Evolutionary conservation across 1,140 invertebrate genomes (phyloP).

Genomic region (Acromyrmex heyeri): DNA sequence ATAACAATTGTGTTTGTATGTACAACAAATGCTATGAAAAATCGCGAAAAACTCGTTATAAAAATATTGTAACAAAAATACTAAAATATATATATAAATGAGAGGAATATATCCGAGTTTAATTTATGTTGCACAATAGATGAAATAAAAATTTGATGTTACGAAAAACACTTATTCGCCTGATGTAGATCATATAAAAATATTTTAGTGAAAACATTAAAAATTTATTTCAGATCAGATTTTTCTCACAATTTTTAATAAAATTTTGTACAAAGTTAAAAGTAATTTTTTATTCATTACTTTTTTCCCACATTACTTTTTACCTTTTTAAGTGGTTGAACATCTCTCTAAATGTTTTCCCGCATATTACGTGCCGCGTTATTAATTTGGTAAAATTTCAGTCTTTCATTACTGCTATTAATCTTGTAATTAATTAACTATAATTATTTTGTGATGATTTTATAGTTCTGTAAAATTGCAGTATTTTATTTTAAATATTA

Average conservation of each 20-base stretch:
- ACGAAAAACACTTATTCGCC: not conserved
- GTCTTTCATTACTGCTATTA: slow-evolving; percentile 8
- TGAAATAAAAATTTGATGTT: slow-evolving; percentile 39
- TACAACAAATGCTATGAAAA: not conserved
- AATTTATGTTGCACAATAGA: slow-evolving; percentile 10
- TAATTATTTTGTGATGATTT: slow-evolving; percentile 10
- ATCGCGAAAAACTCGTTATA: not conserved
- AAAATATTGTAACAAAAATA: not conserved
- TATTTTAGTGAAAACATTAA: slow-evolving; percentile 17
- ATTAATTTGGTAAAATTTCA: slow-evolving; percentile 10
- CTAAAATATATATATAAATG: not conserved
- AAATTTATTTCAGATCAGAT: slow-evolving; percentile 29
- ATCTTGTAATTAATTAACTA: not conserved
- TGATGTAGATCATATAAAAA: slow-evolving; percentile 12
- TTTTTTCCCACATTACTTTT: not conserved
- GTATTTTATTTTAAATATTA: slow-evolving; percentile 14
- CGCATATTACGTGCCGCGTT: too few relatives aligned
- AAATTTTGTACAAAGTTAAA: not conserved
- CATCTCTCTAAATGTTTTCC: not conserved
- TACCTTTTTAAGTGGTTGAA: not conserved
- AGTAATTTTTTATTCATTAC: not conserved
- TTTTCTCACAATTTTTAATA: not conserved
- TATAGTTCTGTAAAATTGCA: not conserved
- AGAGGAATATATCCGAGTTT: slow-evolving; percentile 16
- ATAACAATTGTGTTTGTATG: not conserved